Evolutionary conservation across 1,140 invertebrate species (phyloP).

Genomic region (Planococcus citri): DNA sequence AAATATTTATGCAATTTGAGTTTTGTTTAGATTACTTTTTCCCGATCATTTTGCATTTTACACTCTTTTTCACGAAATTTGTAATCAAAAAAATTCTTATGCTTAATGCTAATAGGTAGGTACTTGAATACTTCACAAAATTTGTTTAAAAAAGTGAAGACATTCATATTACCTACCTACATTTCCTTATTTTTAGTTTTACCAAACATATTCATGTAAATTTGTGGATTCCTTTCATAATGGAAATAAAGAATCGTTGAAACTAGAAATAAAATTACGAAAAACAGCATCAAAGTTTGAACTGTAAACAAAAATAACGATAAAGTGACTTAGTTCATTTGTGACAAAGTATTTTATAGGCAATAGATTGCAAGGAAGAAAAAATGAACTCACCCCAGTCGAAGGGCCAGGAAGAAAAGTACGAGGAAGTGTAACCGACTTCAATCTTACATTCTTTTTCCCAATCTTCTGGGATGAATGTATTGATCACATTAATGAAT

Average conservation of each 20-base stretch:
- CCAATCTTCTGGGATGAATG: constrained; percentile 4
- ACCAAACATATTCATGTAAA: neutral
- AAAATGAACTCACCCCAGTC: neutral
- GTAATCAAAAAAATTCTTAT: no score
- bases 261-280: neutral
- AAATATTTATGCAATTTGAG: no score
- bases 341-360: no score
- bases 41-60: no score
- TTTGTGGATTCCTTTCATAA: neutral
- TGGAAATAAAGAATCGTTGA: neutral
- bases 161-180: no score
- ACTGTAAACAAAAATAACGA: neutral
- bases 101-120: no score
- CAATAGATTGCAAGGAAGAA: no score
- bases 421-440: neutral
- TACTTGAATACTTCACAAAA: no score
- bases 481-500: neutral
- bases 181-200: no score
- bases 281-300: neutral
- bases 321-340: neutral
- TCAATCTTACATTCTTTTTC: neutral
- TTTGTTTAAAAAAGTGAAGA: no score
- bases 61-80: no score
- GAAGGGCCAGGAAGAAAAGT: neutral
- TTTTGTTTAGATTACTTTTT: no score